phyloP scores from a whole-genome alignment of 92 coral and sea anemone genomes.

The Ricordea florida region DNA sequence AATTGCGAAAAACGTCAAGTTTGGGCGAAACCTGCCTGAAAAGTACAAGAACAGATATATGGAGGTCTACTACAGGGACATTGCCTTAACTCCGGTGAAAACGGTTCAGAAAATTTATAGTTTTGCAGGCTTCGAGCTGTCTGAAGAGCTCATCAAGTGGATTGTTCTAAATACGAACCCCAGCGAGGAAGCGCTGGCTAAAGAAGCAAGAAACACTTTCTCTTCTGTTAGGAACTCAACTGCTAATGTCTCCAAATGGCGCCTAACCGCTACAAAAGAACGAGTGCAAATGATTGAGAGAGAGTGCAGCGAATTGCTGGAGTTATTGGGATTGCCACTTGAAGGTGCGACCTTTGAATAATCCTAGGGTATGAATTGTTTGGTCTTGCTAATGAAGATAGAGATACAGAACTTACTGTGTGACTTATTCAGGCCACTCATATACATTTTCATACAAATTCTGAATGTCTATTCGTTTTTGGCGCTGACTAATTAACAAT shows the following conservation, averaged over 20 bases:
- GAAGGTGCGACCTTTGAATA: too few relatives aligned
- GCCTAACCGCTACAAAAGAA: not conserved
- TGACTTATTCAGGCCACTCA: too few relatives aligned
- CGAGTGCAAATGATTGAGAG: not conserved
- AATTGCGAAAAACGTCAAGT: not conserved
- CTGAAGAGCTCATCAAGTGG: not conserved
- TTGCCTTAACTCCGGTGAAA: not conserved
- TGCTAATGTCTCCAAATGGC: not conserved
- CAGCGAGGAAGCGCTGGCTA: not conserved
- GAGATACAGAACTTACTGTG: too few relatives aligned
- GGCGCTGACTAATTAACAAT: too few relatives aligned
- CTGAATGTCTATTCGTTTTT: too few relatives aligned
- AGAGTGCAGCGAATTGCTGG: not conserved
- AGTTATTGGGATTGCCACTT: not conserved
- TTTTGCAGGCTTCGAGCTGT: constrained; percentile 5
- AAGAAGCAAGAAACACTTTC: not conserved
- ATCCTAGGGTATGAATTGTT: too few relatives aligned
- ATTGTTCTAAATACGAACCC: not conserved
- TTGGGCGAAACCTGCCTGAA: not conserved
- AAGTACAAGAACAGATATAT: not conserved
- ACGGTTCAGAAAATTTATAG: not conserved
- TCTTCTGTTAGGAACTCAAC: constrained; percentile 1
- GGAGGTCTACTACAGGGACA: not conserved
- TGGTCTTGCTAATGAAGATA: too few relatives aligned
- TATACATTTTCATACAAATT: too few relatives aligned